Percentiles rank a stretch among this genome's conserved stretches.
These are phyloP conservation scores for Halichoeres trimaculatus DNA, from an alignment of 2,113 vertebrate genomes.

Conservation along the genomic window DNA sequence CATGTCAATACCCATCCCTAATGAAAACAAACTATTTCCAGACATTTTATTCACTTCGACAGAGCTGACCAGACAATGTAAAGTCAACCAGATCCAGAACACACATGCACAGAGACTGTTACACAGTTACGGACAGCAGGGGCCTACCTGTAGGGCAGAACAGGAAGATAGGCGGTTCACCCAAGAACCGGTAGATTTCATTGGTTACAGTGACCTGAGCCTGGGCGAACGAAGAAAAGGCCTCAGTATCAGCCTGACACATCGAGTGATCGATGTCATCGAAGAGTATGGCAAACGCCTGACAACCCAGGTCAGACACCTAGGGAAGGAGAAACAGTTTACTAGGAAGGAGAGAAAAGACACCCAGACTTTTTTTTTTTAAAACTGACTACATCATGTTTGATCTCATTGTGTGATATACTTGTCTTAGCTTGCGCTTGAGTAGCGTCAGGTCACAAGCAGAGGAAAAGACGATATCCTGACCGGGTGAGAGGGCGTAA, in stretches of 20 bases:
- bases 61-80: too few species aligned
- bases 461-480: conserved; percentile 91
- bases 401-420: conserved; percentile 27
- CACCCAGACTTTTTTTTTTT: background rate
- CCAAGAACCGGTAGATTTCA: conserved; percentile 86
- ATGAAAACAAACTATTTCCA: too few species aligned
- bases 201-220: conserved; percentile 90
- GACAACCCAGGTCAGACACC: conserved; percentile 88
- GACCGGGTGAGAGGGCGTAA: conserved; percentile 89
- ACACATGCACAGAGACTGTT: too few species aligned
- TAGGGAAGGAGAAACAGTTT: conserved; percentile 38
- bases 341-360: background rate
- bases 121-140: too few species aligned
- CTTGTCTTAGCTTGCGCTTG: conserved; percentile 90
- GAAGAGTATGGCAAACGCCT: conserved; percentile 88
- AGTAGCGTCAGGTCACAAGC: conserved; percentile 86
- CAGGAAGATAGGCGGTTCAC: conserved; percentile 87
- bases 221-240: conserved; percentile 88
- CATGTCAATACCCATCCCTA: too few species aligned
- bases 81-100: too few species aligned
- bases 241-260: conserved; percentile 88
- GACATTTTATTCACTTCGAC: too few species aligned
- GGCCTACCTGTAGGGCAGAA: conserved; percentile 91
- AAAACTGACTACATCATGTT: background rate
- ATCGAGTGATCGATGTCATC: conserved; percentile 90